Evolutionary conservation across 2,888 invertebrate genomes (phyloP).

Genomic region (Drosophila subquinaria): DNA sequence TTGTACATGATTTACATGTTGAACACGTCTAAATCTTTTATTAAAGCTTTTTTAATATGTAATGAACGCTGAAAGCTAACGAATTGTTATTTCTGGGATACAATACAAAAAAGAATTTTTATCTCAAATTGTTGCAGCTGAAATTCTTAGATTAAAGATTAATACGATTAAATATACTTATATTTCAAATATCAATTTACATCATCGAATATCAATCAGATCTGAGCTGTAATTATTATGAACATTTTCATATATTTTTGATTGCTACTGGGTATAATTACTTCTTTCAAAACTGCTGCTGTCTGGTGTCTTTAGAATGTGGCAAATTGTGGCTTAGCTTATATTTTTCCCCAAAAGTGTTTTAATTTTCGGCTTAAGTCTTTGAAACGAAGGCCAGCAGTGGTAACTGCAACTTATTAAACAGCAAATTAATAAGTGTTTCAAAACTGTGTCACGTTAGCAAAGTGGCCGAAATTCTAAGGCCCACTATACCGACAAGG

Average conservation of each 20-base stretch:
- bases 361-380: neutral
- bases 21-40: neutral
- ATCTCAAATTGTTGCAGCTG: neutral
- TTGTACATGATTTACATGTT: neutral
- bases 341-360: neutral
- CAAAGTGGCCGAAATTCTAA: conserved; percentile 11
- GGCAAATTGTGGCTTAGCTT: neutral
- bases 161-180: neutral
- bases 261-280: neutral
- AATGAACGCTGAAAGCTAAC: neutral
- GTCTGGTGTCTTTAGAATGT: conserved; percentile 11
- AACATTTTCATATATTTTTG: neutral
- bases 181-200: neutral
- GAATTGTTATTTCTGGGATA: neutral
- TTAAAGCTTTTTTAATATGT: neutral
- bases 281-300: neutral
- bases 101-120: neutral
- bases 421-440: neutral
- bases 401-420: neutral
- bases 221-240: neutral
- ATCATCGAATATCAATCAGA: neutral
- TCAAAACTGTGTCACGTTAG: neutral
- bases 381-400: conserved; percentile 34
- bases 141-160: neutral
- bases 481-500: no score